Base-by-base conservation (phyloP, 2,113 vertebrate genomes). In the Eurypyga helias region DNA sequence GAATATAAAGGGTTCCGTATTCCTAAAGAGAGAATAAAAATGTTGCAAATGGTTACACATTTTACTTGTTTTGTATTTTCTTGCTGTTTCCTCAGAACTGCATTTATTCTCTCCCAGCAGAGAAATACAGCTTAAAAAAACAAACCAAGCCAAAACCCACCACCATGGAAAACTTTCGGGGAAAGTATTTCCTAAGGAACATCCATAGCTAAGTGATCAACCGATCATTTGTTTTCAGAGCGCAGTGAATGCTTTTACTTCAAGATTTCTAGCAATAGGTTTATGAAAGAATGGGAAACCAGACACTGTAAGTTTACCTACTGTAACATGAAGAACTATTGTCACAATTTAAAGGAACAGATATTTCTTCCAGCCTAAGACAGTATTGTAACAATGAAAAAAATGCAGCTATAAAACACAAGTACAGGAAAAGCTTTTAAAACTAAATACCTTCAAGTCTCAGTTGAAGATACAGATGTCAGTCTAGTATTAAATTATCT, bases 1-100 rank as follows among this genome's bases (percentile, higher is more conserved):
- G 98, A 97, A 98, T 96, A 97, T 98, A 98, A 93, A 98, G 97
- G 78, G 98, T 97, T 97, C 98, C 97, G 98, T 91, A 98, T 96
- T 98, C 98, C 98, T 99, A 90, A 87, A 94, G 91, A 95, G 95
- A 95, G 96, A 97, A 98, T 60, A 97, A 93, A 96, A 97, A 97
- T 0, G 28, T 95, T 93, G 94, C 87, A 96, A 93, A 73, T 54
- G 91, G 82, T 97, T 97, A 97, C 67, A 82, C 0, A n/a, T 57
- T 29, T 82, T 70, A 80, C 28, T 95, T 72, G 34, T 11, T 90
- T 87, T 86, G 25, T n/a, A 51, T 57, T 83, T 90, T 78, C 58
- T 79, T 84, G 57, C 69, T 91, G 43, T 60, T 76, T 91, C 57
- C 43, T 94, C 64, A 90, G 76, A 83, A 86, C 33, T 58, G 33